Percentiles rank a stretch among this genome's conserved stretches.
phyloP scores from a whole-genome alignment of 2,113 vertebrate genomes.

The Podarcis raffonei region DNA sequence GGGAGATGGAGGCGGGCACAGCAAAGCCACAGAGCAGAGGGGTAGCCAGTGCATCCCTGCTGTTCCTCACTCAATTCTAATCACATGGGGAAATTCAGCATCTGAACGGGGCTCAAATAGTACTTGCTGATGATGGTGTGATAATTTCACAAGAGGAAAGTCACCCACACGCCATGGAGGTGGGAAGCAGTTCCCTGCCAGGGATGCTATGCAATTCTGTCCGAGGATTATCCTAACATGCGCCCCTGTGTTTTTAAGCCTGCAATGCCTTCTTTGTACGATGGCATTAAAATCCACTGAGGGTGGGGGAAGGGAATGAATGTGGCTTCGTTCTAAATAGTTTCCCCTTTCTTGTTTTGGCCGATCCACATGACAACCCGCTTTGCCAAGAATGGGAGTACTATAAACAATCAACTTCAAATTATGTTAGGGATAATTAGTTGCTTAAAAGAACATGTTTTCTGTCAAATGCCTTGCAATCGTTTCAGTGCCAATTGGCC shows the following conservation, averaged over 20 bases:
- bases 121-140: background rate
- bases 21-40: background rate
- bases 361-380: constrained; percentile 54
- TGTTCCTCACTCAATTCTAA: background rate
- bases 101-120: background rate
- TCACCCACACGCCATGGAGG: background rate
- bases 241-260: background rate
- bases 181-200: too few relatives aligned
- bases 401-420: constrained; percentile 71
- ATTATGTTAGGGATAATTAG: constrained; percentile 75
- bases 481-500: constrained; percentile 70
- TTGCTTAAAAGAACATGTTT: constrained; percentile 67
- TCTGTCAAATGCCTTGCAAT: constrained; percentile 72
- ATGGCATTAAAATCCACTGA: constrained; percentile 13
- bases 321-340: background rate
- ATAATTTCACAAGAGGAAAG: background rate
- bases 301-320: constrained; percentile 7
- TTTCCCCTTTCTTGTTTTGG: constrained; percentile 45
- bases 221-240: background rate
- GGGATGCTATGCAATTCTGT: background rate
- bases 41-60: background rate
- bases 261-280: background rate
- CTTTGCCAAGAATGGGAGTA: constrained; percentile 67
- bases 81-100: background rate
- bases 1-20: background rate